These are phyloP conservation scores for Psococerastis gibbosa DNA, from an alignment of 2,888 invertebrate species.

Conservation along the genomic window DNA sequence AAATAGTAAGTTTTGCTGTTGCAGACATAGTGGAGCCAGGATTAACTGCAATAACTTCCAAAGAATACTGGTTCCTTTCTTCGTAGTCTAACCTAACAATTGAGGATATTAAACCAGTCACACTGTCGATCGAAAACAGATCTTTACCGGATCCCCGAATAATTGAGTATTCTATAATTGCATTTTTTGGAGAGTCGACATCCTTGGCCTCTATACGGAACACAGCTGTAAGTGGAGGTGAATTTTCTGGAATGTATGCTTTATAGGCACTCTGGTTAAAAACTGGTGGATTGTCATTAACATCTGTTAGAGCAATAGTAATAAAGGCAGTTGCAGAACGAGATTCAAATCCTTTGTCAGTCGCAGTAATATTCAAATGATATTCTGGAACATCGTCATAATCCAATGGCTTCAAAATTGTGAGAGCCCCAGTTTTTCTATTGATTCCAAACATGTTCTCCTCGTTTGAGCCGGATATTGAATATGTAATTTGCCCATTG, in stretches of 20 bases:
- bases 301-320: slow-evolving; percentile 73
- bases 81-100: slow-evolving; percentile 73
- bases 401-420: slow-evolving; percentile 61
- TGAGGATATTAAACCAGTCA: slow-evolving; percentile 57
- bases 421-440: slow-evolving; percentile 55
- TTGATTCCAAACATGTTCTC: slow-evolving; percentile 53
- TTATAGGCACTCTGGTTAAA: slow-evolving; percentile 63
- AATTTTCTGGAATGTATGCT: slow-evolving; percentile 68
- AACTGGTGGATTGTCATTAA: slow-evolving; percentile 79
- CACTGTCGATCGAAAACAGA: slow-evolving; percentile 55
- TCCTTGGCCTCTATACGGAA: slow-evolving; percentile 60
- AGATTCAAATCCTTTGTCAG: slow-evolving; percentile 67
- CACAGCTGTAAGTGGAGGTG: slow-evolving; percentile 51
- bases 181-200: slow-evolving; percentile 73
- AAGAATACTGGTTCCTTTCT: slow-evolving; percentile 48
- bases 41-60: slow-evolving; percentile 69
- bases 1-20: slow-evolving; percentile 48
- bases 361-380: slow-evolving; percentile 68
- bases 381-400: slow-evolving; percentile 74
- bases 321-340: slow-evolving; percentile 58
- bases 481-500: slow-evolving; percentile 73
- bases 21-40: slow-evolving; percentile 68
- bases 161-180: slow-evolving; percentile 66
- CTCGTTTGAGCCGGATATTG: slow-evolving; percentile 67
- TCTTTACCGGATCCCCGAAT: slow-evolving; percentile 54